Evolutionary conservation across 2,888 invertebrate species (phyloP), one percentile per base, ranked within the genome.

Genomic region (Torymus aiolomorphi): DNA sequence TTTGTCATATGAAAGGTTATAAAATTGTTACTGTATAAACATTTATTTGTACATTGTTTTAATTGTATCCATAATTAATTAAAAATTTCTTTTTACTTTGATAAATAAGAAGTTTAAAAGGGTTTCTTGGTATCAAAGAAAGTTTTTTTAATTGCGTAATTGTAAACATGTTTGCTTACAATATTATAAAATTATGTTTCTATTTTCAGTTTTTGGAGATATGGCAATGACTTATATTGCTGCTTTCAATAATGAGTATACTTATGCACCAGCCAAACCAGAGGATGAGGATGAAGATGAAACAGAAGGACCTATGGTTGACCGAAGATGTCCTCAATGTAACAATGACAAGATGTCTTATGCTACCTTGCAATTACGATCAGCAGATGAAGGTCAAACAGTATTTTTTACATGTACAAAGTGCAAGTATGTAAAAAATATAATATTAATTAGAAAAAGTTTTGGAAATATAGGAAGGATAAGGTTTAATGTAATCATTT

Each of bases 341-440:
- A 95, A 95, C 1, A 94, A 97, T 88, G 95, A 97, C 57, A 95
- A 95, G 88, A 98, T 98, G 97, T 96, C 97, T 0, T 99, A 98
- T 90, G 96, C 97, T 5, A 98, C 99, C 0, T 91, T 98, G 72
- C 99, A 99, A 90, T 92, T 99, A 42, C 92, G 99, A 84, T 98
- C 98, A 0, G 99, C 98, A 20, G 99, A 99, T 93, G 99, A 99
- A 94, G 99, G 99, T 0, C 99, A 99, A 91, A 99, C 99, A 0
- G 97, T 99, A 2, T 99, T 99, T 91, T 99, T 97, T 88, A 97
- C 97, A 1, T 99, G 99, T 91, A 94, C 95, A 20, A 95, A 96
- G 88, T 99, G 99, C 95, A 95, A 95, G 95, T 95, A 92, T 90
- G 95, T 91, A 49, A 62, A 67, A n/a, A 51, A 18, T 65, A 51